Evolutionary conservation across 2,888 invertebrate genomes (phyloP).

Genomic region (Macrosiphum euphorbiae): DNA sequence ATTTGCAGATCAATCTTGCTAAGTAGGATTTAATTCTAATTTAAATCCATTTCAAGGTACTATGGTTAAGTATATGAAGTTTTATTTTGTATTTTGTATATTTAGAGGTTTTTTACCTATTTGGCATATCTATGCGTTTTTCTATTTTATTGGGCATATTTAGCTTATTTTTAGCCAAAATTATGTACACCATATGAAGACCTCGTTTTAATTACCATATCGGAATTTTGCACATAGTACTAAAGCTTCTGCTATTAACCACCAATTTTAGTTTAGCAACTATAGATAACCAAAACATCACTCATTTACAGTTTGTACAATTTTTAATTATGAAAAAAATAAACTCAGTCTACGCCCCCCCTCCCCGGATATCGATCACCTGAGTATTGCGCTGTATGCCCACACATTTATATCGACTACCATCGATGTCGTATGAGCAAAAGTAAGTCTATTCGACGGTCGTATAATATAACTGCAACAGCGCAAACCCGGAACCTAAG

Average conservation of each 20-base stretch:
- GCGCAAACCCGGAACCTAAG: background rate
- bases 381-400: background rate
- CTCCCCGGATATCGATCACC: background rate
- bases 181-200: background rate
- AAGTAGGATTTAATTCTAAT: too few relatives aligned
- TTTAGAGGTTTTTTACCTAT: too few relatives aligned
- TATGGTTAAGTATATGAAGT: too few relatives aligned
- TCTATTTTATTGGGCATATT: too few relatives aligned
- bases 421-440: background rate
- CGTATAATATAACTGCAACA: background rate
- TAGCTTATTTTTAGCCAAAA: too few relatives aligned
- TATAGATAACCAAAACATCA: background rate
- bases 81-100: too few relatives aligned
- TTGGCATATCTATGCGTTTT: too few relatives aligned
- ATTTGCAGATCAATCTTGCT: too few relatives aligned
- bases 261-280: background rate
- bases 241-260: background rate
- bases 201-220: background rate
- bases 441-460: background rate
- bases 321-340: background rate
- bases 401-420: background rate
- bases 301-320: background rate
- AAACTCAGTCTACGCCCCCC: background rate
- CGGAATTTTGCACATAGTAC: background rate
- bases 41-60: too few relatives aligned